Evolutionary conservation across 1,140 invertebrate genomes (phyloP).

Genomic region (Aphidius ervi): DNA sequence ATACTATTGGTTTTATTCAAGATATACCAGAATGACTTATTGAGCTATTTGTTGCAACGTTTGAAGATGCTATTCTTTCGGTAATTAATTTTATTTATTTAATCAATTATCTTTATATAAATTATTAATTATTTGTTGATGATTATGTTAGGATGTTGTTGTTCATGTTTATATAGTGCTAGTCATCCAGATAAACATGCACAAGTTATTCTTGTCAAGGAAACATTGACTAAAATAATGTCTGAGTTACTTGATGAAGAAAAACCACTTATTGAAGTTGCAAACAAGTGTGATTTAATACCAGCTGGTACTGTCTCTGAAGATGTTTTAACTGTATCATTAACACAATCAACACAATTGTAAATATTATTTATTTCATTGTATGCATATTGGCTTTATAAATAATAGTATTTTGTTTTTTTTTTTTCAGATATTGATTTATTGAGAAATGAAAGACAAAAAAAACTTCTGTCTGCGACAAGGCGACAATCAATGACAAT

Average conservation of each 20-base stretch:
- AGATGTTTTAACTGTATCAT: slow-evolving; percentile 51
- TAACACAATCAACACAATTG: slow-evolving; percentile 53
- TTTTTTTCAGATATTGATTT: slow-evolving; percentile 54
- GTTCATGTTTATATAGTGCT: slow-evolving; percentile 77
- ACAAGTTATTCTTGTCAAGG: slow-evolving; percentile 69
- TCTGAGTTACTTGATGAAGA: slow-evolving; percentile 39
- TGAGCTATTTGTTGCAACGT: slow-evolving; percentile 77
- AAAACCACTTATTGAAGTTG: slow-evolving; percentile 67
- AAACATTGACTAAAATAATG: slow-evolving; percentile 62
- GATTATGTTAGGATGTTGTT: slow-evolving; percentile 66
- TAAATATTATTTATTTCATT: slow-evolving; percentile 25
- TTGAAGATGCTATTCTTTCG: slow-evolving; percentile 74
- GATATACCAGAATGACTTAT: slow-evolving; percentile 79
- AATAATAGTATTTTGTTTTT: slow-evolving; percentile 19
- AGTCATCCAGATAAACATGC: slow-evolving; percentile 72
- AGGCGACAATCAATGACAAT: slow-evolving; percentile 56
- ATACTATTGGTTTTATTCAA: slow-evolving; percentile 91
- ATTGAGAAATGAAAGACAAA: slow-evolving; percentile 56
- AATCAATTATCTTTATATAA: neutral
- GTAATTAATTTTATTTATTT: slow-evolving; percentile 42
- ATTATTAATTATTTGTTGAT: neutral
- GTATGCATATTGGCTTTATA: neutral
- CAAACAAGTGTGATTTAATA: slow-evolving; percentile 77
- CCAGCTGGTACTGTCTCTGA: slow-evolving; percentile 28
- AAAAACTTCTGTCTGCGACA: slow-evolving; percentile 56